Evolutionary conservation across 2,888 invertebrate genomes (phyloP).

Genomic region (Trichopoda pennipes): DNA sequence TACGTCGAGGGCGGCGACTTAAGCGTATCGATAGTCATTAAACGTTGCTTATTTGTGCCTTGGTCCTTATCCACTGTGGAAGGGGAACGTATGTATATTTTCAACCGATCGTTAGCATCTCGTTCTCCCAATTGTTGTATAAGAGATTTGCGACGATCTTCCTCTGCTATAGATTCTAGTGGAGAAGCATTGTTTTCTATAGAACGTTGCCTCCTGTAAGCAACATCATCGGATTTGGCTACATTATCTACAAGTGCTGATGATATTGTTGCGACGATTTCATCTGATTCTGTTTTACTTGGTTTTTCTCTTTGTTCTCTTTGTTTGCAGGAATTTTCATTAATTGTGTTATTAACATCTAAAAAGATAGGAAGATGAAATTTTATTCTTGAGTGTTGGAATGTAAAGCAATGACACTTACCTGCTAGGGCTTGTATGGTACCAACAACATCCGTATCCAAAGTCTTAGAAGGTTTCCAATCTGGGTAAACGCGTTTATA

Average conservation of each 20-base stretch:
- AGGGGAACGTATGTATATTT: slow-evolving; percentile 84
- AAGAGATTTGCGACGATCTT: slow-evolving; percentile 84
- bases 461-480: slow-evolving; percentile 89
- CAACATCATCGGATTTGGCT: slow-evolving; percentile 82
- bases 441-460: slow-evolving; percentile 91
- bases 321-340: slow-evolving; percentile 86
- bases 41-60: slow-evolving; percentile 10
- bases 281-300: slow-evolving; percentile 30
- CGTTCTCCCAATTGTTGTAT: slow-evolving; percentile 83
- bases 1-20: slow-evolving; percentile 39
- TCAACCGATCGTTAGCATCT: slow-evolving; percentile 82
- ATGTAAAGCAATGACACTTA: slow-evolving; percentile 75
- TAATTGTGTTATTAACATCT: slow-evolving; percentile 75
- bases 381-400: background rate
- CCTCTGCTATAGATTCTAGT: slow-evolving; percentile 84
- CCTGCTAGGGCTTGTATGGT: slow-evolving; percentile 94
- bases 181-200: slow-evolving; percentile 79
- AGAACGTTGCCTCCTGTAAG: slow-evolving; percentile 83
- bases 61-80: slow-evolving; percentile 73
- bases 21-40: background rate
- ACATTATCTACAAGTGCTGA: slow-evolving; percentile 42
- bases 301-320: slow-evolving; percentile 87
- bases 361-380: background rate
- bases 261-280: slow-evolving; percentile 5
- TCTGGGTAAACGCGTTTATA: slow-evolving; percentile 87